Evolutionary conservation across 2,113 vertebrate species (phyloP), one percentile per base, ranked within the genome.

Genomic region (Myotis lucifugus): DNA sequence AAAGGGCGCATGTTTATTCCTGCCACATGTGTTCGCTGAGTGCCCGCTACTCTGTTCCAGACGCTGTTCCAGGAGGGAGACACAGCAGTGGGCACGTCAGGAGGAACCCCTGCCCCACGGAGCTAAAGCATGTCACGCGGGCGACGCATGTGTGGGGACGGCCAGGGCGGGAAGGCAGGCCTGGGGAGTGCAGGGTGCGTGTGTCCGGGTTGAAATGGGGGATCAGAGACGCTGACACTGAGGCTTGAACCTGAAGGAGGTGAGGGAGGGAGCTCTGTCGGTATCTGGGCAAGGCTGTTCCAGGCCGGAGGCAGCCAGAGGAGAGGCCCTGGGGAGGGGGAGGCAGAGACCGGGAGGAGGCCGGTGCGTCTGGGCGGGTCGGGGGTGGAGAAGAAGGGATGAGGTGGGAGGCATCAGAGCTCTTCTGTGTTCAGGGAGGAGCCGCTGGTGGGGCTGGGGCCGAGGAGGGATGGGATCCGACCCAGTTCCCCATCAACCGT

Each of bases 131-230:
- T 0, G 40, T 40, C 18, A 3, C 15, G 3, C 23, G 74, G 82
- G 72, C 11, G 76, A 37, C 8, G 15, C 8, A 25, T 1, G 19
- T 3, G 1, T 2, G 29, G 17, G 78, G 72, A 5, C 1, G 5
- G 23, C 3, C 1, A 1, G 25, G 70, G 32, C 25, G 32, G 25
- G n/a, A 19, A 40, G 27, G 29, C 14, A 0, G n/a, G 59, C 59
- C 59, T 0, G n/a, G 27, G 6, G 66, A 11, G 19, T 6, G 50
- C 17, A 0, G 46, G 64, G 15, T 0, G 3, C 2, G 34, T 2
- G 2, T 0, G n/a, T 13, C 59, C 5, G 3, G n/a, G 18, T 32
- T 25, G n/a, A 32, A 56, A 32, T 2, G 2, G 40, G 73, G n/a
- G 27, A 37, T 19, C 23, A 29, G 6, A 18, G 50, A 25, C 19